A percentile compares a stretch with the other conserved stretches of the same genome.
phyloP scores from a whole-genome alignment of 2,797 vertebrate species.

The Scolopax rusticola region DNA sequence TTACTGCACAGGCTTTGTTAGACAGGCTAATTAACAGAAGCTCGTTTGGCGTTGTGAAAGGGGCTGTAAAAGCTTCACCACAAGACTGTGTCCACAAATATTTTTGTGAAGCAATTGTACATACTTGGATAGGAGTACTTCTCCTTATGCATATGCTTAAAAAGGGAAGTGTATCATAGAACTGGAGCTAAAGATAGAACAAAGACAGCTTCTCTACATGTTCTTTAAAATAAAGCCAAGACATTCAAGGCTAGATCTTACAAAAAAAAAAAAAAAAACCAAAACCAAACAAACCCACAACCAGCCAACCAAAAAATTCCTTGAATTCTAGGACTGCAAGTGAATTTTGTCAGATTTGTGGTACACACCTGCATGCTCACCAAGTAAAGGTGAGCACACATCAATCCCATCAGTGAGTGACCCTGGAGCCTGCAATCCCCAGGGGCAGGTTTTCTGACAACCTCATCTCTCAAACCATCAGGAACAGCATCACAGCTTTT shows the following conservation, averaged over 20 bases:
- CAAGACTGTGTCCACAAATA: not conserved
- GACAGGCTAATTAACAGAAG: not conserved
- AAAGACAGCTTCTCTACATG: not conserved
- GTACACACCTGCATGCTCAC: fast-evolving
- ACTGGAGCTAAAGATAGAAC: not conserved
- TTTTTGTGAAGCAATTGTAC: not conserved
- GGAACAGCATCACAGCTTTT: not conserved
- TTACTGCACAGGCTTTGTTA: slow-evolving; percentile 25
- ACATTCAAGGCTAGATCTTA: not conserved
- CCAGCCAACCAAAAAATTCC: not conserved
- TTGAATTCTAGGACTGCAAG: not conserved
- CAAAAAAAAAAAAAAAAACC: not conserved
- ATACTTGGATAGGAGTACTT: not conserved
- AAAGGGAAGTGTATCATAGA: not conserved
- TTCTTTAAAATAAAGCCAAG: not conserved
- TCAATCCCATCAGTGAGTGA: not conserved
- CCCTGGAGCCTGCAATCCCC: not conserved
- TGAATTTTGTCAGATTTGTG: not conserved
- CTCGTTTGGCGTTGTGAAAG: not conserved
- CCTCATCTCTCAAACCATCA: not conserved
- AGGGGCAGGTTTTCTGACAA: not conserved
- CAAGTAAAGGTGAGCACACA: not conserved
- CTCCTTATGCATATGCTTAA: not conserved
- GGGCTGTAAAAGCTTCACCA: not conserved
- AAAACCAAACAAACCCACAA: not conserved